Conservation (phyloP, 2,888 invertebrate species). For the Phytoseiulus persimilis region DNA sequence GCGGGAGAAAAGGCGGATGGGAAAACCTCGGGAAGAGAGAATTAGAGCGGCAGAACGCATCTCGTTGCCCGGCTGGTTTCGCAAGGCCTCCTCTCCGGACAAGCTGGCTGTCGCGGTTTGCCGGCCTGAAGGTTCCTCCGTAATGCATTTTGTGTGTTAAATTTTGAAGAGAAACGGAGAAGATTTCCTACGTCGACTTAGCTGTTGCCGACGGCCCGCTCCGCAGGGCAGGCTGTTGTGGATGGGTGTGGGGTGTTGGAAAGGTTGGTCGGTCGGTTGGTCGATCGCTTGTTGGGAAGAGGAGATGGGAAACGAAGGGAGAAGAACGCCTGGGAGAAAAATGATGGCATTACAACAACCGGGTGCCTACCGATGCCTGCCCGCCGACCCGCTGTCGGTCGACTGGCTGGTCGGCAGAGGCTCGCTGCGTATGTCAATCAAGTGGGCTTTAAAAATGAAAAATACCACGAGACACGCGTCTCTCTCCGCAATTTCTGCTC, state of each 20-base stretch:
- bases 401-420: not conserved
- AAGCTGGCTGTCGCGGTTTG: not conserved
- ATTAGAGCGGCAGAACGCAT: not conserved
- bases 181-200: not conserved
- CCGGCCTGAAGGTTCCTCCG: not conserved
- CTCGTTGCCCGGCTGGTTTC: not conserved
- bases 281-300: not conserved
- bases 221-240: not conserved
- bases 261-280: not conserved
- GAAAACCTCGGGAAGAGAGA: not conserved
- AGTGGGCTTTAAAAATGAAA: constrained; percentile 36
- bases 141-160: constrained; percentile 39
- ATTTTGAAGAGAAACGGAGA: not conserved
- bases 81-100: not conserved
- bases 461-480: constrained; percentile 8
- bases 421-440: constrained; percentile 37
- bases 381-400: not conserved
- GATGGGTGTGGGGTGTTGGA: not conserved
- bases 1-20: not conserved
- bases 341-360: constrained; percentile 33
- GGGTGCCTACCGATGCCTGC: not conserved
- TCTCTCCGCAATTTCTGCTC: not conserved
- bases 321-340: constrained; percentile 13
- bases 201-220: not conserved
- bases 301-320: constrained; percentile 6